Base-by-base conservation (phyloP, 2,888 invertebrate species). In the Drosophila atripex region DNA sequence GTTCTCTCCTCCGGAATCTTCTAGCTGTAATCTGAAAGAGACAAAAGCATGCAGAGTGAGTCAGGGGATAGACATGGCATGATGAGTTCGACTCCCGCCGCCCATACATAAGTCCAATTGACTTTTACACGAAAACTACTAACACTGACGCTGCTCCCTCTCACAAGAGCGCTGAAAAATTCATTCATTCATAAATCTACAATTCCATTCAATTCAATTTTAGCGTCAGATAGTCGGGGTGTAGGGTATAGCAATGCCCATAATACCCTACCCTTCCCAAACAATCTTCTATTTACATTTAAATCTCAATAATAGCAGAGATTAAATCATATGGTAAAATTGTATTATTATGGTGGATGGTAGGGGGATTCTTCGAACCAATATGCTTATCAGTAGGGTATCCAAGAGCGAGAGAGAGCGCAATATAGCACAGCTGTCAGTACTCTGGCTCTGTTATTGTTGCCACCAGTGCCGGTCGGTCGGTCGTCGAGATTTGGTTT, bases 1-100 rank as follows among this genome's bases (percentile, higher is more conserved):
- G 43, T 88, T 83, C 77, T 91, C 91, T 30, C 92, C 92, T 76
- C 91, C 91, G 50, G 92, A 90, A 72, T 92, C 92, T 71, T 91
- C 92, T 32, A 91, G 77, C 73, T 91, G 90, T 86, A 92, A 86
- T 84, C 92, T 92, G 73, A 1, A 32, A 60, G 1, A 77, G 77
- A 63, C 8, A 70, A 43, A 1, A 11, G n/a, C 5, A 41, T 47
- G 21, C 8, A 28, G 8, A 30, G 12, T 43, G 25, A 52, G 39
- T 56, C 32, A 61, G 5, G 21, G 35, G 49, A 58, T 61, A 57
- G 54, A 75, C 25, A 66, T 14, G 38, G 25, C 45, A 66, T n/a
- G n/a, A n/a, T 32, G 45, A 35, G 25, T 8, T 39, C 45, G 41
- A 21, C 21, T 21, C 21, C 21, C 21, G 21, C 21, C n/a, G n/a